These are phyloP conservation scores for Albula glossodonta DNA, from an alignment of 2,113 vertebrate genomes.

Conservation along the genomic window DNA sequence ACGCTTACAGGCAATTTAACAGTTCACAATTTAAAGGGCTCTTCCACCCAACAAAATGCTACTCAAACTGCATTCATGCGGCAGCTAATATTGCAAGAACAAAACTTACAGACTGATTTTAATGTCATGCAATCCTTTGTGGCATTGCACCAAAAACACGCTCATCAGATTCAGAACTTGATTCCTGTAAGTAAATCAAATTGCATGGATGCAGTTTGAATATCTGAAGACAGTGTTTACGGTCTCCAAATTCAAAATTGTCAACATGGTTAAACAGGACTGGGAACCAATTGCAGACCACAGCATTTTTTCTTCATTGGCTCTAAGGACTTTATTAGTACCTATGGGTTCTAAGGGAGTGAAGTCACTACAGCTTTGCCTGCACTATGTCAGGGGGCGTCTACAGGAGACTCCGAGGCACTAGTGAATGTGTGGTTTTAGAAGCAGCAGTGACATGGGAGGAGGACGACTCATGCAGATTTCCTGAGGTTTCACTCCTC, in stretches of 20 bases:
- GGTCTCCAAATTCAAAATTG: background rate
- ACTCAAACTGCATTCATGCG: constrained; percentile 6
- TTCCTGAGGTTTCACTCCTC: constrained; percentile 90
- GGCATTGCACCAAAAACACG: background rate
- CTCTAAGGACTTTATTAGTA: constrained; percentile 44
- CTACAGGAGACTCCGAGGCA: constrained; percentile 79
- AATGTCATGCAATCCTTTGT: background rate
- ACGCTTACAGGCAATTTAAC: background rate
- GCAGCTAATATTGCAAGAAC: background rate
- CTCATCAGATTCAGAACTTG: background rate
- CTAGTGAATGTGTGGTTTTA: constrained; percentile 77
- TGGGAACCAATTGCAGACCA: constrained; percentile 72
- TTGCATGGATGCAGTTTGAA: background rate
- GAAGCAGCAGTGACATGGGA: constrained; percentile 89
- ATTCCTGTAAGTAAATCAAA: background rate
- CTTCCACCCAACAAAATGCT: background rate
- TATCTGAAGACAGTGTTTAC: background rate
- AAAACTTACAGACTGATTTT: background rate
- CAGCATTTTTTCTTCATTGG: constrained; percentile 62
- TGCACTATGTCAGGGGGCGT: constrained; percentile 66
- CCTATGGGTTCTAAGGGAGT: constrained; percentile 47
- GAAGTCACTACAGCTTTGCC: constrained; percentile 69
- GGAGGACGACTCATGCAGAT: constrained; percentile 90
- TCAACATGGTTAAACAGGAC: background rate
- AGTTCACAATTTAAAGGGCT: background rate